phyloP scores from a whole-genome alignment of 2,888 invertebrate species.

The Bedellia somnulentella region DNA sequence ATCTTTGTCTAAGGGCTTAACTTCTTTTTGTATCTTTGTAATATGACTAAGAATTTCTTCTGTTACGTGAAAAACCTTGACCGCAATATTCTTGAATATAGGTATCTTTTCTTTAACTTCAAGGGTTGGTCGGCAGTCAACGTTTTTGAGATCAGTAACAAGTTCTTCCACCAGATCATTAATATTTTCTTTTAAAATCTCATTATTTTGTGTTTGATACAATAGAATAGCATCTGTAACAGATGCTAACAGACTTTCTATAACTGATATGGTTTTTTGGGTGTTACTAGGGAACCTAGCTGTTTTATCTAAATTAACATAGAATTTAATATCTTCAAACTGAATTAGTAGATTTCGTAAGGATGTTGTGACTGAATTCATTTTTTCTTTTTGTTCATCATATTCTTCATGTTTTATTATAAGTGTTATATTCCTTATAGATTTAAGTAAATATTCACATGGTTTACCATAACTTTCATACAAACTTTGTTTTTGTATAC shows the following conservation, averaged over 20 bases:
- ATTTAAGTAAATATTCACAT: slow-evolving; percentile 26
- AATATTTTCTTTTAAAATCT: slow-evolving; percentile 12
- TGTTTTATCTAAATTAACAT: slow-evolving; percentile 48
- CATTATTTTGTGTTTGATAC: slow-evolving; percentile 13
- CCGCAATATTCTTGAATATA: slow-evolving; percentile 29
- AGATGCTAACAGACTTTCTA: slow-evolving; percentile 27
- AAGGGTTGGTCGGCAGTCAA: slow-evolving; percentile 25
- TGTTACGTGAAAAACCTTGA: slow-evolving; percentile 16
- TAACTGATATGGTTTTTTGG: slow-evolving; percentile 37
- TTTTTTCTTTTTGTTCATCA: slow-evolving; percentile 14
- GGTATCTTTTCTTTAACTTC: slow-evolving; percentile 49
- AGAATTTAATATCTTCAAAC: slow-evolving; percentile 51
- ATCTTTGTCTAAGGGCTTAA: no score
- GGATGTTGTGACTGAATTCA: slow-evolving; percentile 28
- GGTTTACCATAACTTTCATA: slow-evolving; percentile 46
- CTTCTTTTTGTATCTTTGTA: slow-evolving; percentile 6
- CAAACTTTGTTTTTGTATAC: slow-evolving; percentile 42
- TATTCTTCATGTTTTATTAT: slow-evolving; percentile 15
- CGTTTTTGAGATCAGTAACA: slow-evolving; percentile 15
- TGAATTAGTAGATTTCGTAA: slow-evolving; percentile 38
- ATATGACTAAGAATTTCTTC: neutral
- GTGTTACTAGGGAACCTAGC: slow-evolving; percentile 44
- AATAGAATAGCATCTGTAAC: slow-evolving; percentile 18
- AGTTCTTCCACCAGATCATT: slow-evolving; percentile 15
- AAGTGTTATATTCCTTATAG: slow-evolving; percentile 26